Evolutionary conservation across 64 coral and sea anemone genomes (phyloP).

Genomic region (Stichodactyla mertensii): DNA sequence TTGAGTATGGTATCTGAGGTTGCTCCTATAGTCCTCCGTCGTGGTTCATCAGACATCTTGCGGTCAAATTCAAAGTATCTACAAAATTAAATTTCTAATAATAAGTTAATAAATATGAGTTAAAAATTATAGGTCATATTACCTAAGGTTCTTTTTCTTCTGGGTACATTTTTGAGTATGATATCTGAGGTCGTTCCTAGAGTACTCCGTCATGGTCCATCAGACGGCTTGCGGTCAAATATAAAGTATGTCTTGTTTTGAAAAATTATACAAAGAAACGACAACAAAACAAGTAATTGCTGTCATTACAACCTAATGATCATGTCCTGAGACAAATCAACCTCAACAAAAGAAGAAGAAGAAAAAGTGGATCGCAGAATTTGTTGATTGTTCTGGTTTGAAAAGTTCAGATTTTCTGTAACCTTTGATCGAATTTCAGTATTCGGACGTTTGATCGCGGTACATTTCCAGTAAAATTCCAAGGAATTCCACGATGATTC

Average conservation of each 20-base stretch:
- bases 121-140: too few species aligned
- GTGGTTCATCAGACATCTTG: not conserved
- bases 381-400: not conserved
- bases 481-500: not conserved
- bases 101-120: too few species aligned
- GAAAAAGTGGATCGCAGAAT: not conserved
- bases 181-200: not conserved
- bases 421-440: conserved; percentile 9
- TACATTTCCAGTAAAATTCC: not conserved
- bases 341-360: not conserved
- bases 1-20: not conserved
- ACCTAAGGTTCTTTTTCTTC: not conserved
- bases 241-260: not conserved
- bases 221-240: not conserved
- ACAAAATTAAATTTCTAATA: too few species aligned
- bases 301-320: not conserved
- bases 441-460: not conserved
- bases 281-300: conserved; percentile 24
- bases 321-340: not conserved
- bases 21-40: not conserved
- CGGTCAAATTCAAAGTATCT: not conserved
- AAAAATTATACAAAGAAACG: not conserved
- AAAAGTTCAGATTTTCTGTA: not conserved
- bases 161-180: not conserved
- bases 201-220: not conserved